Conservation (phyloP, 2,888 invertebrate genomes). For the Microplitis deprimator region DNA sequence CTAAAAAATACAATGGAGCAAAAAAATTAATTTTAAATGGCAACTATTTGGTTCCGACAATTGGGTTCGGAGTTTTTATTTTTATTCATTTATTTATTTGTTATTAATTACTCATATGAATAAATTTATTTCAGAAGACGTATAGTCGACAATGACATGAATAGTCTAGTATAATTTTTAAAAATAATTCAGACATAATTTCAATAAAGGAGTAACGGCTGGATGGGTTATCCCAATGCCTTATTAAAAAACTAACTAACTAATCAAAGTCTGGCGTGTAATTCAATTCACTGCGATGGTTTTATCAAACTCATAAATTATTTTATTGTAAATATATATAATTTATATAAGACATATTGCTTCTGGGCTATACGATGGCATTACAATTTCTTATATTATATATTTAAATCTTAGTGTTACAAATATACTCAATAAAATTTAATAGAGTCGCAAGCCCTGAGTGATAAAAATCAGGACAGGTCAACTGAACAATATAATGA, state of each 20-base stretch:
- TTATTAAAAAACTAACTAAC: constrained; percentile 73
- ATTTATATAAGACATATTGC: constrained; percentile 7
- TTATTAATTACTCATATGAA: constrained; percentile 52
- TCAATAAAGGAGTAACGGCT: constrained; percentile 61
- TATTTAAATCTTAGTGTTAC: neutral
- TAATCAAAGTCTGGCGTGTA: constrained; percentile 74
- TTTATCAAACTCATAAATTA: constrained; percentile 57
- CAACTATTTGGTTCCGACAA: constrained; percentile 71
- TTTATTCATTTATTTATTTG: neutral
- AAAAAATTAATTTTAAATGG: constrained; percentile 74
- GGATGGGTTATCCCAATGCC: no score
- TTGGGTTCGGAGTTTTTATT: constrained; percentile 59
- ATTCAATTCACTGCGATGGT: constrained; percentile 69
- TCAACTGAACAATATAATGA: no score
- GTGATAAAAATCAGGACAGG: neutral
- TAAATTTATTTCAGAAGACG: constrained; percentile 64
- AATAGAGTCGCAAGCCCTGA: neutral
- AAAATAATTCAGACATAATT: no score
- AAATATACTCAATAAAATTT: no score
- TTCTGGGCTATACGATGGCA: no score
- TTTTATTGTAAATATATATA: constrained; percentile 49
- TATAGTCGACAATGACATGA: constrained; percentile 73
- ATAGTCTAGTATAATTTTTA: constrained; percentile 56
- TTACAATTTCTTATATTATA: neutral
- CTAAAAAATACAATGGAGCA: constrained; percentile 75